phyloP scores from a whole-genome alignment of 2,113 vertebrate species.

The Apeltes quadracus region DNA sequence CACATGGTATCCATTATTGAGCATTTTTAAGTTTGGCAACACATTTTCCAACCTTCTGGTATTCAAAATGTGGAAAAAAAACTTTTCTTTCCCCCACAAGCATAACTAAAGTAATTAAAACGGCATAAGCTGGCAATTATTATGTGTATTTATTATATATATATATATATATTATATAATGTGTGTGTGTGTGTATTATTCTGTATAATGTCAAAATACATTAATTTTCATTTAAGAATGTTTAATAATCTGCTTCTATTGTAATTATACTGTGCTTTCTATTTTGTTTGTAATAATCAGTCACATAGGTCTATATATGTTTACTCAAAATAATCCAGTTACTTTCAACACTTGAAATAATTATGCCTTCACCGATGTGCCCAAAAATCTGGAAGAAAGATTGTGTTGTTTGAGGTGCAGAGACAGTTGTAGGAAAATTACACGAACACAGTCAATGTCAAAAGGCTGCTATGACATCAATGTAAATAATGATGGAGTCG shows the following conservation, averaged over 20 bases:
- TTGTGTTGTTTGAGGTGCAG: too few species aligned
- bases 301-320: background rate
- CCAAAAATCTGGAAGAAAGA: background rate
- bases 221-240: background rate
- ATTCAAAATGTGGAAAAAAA: constrained; percentile 27
- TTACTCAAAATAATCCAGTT: background rate
- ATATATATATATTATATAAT: background rate
- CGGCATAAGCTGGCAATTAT: constrained; percentile 23
- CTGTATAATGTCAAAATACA: background rate
- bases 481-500: background rate
- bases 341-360: background rate
- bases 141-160: constrained; percentile 5
- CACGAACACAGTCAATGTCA: background rate
- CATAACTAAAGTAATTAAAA: constrained; percentile 17
- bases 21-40: constrained; percentile 39
- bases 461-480: background rate
- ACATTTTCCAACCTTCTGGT: constrained; percentile 22
- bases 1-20: constrained; percentile 55
- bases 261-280: background rate
- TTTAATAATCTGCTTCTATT: background rate
- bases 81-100: constrained; percentile 10
- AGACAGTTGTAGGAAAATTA: background rate
- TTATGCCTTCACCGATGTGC: background rate
- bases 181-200: too few species aligned
- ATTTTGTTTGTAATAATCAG: background rate